phyloP scores from a whole-genome alignment of 1,140 invertebrate species.

The Amphibalanus amphitrite region DNA sequence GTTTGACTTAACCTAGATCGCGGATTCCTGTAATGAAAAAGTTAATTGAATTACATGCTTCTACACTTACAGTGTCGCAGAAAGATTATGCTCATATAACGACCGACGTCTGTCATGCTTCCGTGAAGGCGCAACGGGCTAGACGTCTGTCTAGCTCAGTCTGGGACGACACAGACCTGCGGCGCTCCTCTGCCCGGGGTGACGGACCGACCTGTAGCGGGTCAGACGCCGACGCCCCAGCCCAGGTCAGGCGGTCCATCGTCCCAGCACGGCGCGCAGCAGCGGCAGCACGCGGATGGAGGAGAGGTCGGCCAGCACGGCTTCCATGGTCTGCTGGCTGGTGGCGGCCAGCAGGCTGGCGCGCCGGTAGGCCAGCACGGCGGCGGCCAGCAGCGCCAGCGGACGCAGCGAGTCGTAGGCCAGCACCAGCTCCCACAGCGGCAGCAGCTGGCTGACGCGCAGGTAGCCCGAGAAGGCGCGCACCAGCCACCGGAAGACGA shows the following conservation, averaged over 20 bases:
- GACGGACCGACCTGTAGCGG: too few species aligned
- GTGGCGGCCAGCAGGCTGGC: slow-evolving; percentile 80
- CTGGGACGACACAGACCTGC: too few species aligned
- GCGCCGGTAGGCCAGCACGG: slow-evolving; percentile 78
- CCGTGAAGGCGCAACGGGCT: too few species aligned
- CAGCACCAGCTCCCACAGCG: slow-evolving; percentile 79
- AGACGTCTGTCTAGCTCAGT: too few species aligned
- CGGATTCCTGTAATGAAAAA: too few species aligned
- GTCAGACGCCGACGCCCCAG: too few species aligned
- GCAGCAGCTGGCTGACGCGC: slow-evolving; percentile 72
- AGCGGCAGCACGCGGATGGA: slow-evolving; percentile 74
- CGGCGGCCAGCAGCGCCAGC: slow-evolving; percentile 62
- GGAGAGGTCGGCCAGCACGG: slow-evolving; percentile 73
- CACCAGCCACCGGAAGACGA: slow-evolving; percentile 92
- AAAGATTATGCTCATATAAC: too few species aligned
- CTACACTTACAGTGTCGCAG: too few species aligned
- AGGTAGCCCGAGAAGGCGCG: slow-evolving; percentile 84
- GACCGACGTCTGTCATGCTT: too few species aligned
- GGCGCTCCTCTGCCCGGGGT: too few species aligned
- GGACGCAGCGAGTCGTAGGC: slow-evolving; percentile 83
- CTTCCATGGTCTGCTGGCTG: slow-evolving; percentile 64
- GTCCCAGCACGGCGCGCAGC: slow-evolving; percentile 43
- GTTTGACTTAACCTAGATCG: too few species aligned
- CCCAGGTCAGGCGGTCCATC: neutral
- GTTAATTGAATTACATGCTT: too few species aligned